Percentiles rank a stretch among this genome's conserved stretches.
phyloP scores from a whole-genome alignment of 2,797 vertebrate species.

The Megalops cyprinoides region DNA sequence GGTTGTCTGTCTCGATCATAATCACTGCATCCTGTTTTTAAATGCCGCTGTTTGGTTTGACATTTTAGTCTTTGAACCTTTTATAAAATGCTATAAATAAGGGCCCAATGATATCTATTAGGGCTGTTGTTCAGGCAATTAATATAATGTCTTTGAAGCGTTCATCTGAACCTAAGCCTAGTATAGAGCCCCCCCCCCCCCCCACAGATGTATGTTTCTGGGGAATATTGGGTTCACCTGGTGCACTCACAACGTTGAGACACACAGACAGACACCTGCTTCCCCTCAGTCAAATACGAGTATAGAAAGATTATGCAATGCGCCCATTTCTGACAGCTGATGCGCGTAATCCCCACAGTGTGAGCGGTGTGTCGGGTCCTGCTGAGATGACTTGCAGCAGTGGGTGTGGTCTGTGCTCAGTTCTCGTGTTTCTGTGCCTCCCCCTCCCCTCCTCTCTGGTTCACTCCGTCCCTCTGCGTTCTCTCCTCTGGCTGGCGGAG shows the following conservation, averaged over 20 bases:
- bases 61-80: no score
- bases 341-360: background rate
- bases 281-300: background rate
- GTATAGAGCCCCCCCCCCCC: no score
- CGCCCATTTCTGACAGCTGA: constrained; percentile 3
- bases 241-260: background rate
- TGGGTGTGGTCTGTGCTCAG: constrained; percentile 18
- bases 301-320: background rate
- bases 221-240: constrained; percentile 1
- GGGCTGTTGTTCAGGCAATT: no score
- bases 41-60: background rate
- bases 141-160: no score
- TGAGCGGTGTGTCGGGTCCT: background rate
- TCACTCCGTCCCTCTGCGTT: constrained; percentile 54
- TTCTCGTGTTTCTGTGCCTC: constrained; percentile 30
- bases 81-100: no score
- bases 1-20: background rate
- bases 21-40: background rate
- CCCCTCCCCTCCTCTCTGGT: constrained; percentile 54
- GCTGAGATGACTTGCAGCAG: constrained; percentile 13
- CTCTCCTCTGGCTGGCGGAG: constrained; percentile 28
- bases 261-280: background rate
- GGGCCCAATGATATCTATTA: no score
- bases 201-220: background rate
- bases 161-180: no score